Percentiles rank a stretch among this genome's conserved stretches.
Evolutionary conservation across 1,140 invertebrate genomes (phyloP).

Genomic region (Rhizoglyphus robini): DNA sequence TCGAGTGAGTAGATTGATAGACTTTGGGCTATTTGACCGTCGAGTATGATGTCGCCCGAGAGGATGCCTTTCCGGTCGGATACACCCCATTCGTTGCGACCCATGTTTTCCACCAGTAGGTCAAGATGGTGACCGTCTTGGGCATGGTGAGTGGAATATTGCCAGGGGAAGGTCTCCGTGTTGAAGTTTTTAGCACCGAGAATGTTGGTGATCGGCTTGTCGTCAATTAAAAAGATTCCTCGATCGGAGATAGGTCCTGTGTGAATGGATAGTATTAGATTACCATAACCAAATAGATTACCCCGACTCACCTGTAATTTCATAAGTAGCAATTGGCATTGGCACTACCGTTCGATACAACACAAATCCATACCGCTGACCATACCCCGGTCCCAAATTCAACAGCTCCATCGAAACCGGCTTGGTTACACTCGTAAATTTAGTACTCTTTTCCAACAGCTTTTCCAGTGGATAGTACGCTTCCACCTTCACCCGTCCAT

Average conservation of each 20-base stretch:
- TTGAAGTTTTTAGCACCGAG: not conserved
- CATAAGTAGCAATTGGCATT: not conserved
- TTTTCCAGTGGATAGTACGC: no score
- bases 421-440: no score
- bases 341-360: not conserved
- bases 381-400: no score
- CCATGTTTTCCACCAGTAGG: conserved; percentile 26
- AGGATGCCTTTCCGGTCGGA: no score
- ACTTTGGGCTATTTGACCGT: no score
- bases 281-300: not conserved
- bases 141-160: conserved; percentile 20
- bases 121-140: conserved; percentile 6
- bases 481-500: not conserved
- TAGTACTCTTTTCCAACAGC: no score
- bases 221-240: conserved; percentile 1
- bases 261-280: no score
- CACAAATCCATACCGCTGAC: conserved; percentile 2
- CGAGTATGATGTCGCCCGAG: no score
- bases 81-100: conserved; percentile 23
- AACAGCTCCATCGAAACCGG: no score
- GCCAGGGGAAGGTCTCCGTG: conserved; percentile 14
- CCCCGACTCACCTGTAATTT: conserved; percentile 2
- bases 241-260: not conserved
- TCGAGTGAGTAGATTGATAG: no score
- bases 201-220: no score